Conservation (phyloP, 1,140 invertebrate species). For the Diorhabda carinulata region DNA sequence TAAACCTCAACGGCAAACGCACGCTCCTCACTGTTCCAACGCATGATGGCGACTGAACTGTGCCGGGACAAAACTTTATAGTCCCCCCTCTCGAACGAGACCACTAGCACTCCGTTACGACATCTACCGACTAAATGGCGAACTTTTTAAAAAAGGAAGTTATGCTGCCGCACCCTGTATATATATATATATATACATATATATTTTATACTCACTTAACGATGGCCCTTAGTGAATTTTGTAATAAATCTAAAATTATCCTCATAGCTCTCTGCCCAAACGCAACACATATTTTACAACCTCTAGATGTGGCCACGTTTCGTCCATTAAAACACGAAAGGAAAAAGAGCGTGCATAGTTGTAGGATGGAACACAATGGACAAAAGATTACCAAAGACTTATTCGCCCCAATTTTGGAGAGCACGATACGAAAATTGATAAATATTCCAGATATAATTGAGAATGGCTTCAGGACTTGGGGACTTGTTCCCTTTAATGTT, state of each 20-base stretch:
- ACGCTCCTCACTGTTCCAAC: too few relatives aligned
- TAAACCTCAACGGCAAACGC: too few relatives aligned
- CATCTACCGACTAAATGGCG: too few relatives aligned
- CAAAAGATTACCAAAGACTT: not conserved
- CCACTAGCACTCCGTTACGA: too few relatives aligned
- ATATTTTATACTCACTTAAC: too few relatives aligned
- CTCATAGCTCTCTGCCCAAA: conserved; percentile 35
- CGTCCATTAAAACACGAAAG: conserved; percentile 17
- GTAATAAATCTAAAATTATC: conserved; percentile 41
- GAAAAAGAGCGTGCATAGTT: conserved; percentile 20
- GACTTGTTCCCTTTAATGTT: conserved; percentile 31
- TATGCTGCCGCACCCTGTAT: too few relatives aligned
- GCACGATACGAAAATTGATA: not conserved
- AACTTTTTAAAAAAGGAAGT: too few relatives aligned
- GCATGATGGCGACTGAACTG: too few relatives aligned
- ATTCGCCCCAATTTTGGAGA: not conserved
- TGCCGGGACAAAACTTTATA: too few relatives aligned
- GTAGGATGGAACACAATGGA: not conserved
- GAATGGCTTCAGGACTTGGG: conserved; percentile 35
- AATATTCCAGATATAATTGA: conserved; percentile 4
- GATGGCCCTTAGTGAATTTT: conserved; percentile 42
- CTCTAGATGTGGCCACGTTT: conserved; percentile 25
- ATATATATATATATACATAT: too few relatives aligned
- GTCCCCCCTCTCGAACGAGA: too few relatives aligned
- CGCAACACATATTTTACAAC: conserved; percentile 27